Conservation (phyloP, 2,888 invertebrate genomes). For the Troides helena region DNA sequence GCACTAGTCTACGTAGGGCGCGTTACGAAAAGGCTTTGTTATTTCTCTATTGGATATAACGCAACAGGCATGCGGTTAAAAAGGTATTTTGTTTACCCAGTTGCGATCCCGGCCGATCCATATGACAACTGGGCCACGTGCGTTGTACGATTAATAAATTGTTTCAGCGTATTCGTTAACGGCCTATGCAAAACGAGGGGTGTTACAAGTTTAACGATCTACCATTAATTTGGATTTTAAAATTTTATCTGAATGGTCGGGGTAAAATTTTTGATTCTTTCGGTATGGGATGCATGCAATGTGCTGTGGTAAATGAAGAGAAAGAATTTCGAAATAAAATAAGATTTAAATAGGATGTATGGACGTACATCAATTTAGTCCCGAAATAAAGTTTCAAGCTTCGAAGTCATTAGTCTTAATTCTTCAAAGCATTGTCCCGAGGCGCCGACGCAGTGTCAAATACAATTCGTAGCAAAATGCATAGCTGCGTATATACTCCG, state of each 20-base stretch:
- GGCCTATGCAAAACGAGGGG: background rate
- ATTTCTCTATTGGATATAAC: slow-evolving; percentile 26
- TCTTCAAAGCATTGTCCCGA: slow-evolving; percentile 16
- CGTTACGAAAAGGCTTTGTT: slow-evolving; percentile 23
- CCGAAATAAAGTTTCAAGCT: background rate
- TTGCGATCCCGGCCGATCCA: slow-evolving; percentile 36
- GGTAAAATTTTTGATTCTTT: too few species aligned
- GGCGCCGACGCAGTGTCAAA: slow-evolving; percentile 15
- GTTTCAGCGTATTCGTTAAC: slow-evolving; percentile 6
- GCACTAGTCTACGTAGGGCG: background rate
- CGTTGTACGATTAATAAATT: too few species aligned
- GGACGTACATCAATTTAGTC: background rate
- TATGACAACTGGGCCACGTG: slow-evolving; percentile 40
- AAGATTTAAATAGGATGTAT: too few species aligned
- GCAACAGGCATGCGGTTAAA: slow-evolving; percentile 40
- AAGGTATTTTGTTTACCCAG: slow-evolving; percentile 47
- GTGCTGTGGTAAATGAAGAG: background rate
- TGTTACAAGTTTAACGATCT: too few species aligned
- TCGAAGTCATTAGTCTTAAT: slow-evolving; percentile 10
- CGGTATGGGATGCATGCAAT: too few species aligned
- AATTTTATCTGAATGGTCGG: too few species aligned
- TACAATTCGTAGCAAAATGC: slow-evolving; percentile 9
- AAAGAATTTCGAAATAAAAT: too few species aligned
- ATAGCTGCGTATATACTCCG: slow-evolving; percentile 27
- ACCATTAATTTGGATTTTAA: too few species aligned